phyloP scores from a whole-genome alignment of 2,888 invertebrate species.

The Drosophila anomelani region DNA sequence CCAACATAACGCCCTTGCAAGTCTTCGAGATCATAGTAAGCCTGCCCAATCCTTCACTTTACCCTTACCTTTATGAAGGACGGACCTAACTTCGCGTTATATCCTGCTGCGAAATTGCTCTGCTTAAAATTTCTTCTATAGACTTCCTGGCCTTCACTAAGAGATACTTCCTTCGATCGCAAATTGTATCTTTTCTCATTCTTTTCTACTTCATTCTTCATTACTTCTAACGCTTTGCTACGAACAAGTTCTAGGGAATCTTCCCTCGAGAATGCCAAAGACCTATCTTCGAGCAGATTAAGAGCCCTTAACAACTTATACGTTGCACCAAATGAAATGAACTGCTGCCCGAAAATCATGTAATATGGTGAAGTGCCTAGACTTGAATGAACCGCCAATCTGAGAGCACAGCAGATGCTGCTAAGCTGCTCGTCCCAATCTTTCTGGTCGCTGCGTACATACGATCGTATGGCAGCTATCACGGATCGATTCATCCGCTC shows the following conservation, averaged over 20 bases:
- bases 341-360: background rate
- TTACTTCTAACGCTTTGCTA: background rate
- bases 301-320: background rate
- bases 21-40: too few relatives aligned
- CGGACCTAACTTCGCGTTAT: background rate
- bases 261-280: background rate
- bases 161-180: background rate
- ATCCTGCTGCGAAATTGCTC: background rate
- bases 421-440: background rate
- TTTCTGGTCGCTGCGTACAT: background rate
- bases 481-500: too few relatives aligned
- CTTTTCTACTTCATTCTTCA: background rate
- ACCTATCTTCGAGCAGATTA: background rate
- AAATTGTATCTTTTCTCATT: background rate
- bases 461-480: too few relatives aligned
- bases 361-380: background rate
- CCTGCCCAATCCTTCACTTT: background rate
- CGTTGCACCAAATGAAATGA: background rate
- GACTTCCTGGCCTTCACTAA: background rate
- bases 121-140: background rate
- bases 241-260: background rate
- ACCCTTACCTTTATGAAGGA: background rate
- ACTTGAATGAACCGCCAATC: background rate
- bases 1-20: background rate
- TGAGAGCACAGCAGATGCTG: background rate